A percentile compares a stretch with the other conserved stretches of the same genome.
Conservation (phyloP, 1,140 invertebrate genomes). For the Scaptodrosophila lebanonensis region DNA sequence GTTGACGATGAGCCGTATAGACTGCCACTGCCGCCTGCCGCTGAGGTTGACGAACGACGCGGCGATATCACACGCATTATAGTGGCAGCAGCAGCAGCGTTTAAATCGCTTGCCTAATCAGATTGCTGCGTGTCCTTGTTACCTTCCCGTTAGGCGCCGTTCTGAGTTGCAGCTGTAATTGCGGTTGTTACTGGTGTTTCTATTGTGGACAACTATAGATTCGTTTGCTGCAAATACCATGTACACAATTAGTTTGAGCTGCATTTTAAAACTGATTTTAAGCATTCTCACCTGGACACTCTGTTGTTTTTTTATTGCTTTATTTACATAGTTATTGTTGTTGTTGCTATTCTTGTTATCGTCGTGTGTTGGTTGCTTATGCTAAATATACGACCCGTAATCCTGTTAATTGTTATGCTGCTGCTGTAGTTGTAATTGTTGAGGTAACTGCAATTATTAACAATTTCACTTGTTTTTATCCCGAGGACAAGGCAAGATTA, state of each 20-base stretch:
- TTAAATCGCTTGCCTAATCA: conserved; percentile 40
- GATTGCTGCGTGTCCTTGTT: no score
- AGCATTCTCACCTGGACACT: not conserved
- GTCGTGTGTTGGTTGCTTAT: no score
- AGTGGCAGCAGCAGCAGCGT: conserved; percentile 55
- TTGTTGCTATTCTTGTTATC: conserved; percentile 21
- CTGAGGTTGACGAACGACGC: conserved; percentile 75
- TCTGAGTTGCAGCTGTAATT: not conserved
- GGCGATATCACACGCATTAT: conserved; percentile 77
- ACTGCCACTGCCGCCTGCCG: conserved; percentile 73
- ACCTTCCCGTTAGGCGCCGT: no score
- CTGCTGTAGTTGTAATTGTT: conserved; percentile 38
- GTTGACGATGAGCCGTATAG: conserved; percentile 65
- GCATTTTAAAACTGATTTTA: conserved; percentile 1
- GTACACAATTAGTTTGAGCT: not conserved
- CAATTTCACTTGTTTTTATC: no score
- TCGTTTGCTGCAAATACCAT: no score
- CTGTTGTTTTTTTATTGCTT: conserved; percentile 11
- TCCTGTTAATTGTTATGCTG: not conserved
- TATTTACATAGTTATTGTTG: conserved; percentile 38
- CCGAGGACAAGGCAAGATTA: no score
- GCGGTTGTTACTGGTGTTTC: conserved; percentile 3
- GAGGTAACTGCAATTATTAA: conserved; percentile 30
- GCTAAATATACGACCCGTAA: conserved; percentile 60
- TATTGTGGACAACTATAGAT: no score